These are phyloP conservation scores for Bombycilla garrulus DNA, from an alignment of 2,113 vertebrate genomes.

Conservation along the genomic window DNA sequence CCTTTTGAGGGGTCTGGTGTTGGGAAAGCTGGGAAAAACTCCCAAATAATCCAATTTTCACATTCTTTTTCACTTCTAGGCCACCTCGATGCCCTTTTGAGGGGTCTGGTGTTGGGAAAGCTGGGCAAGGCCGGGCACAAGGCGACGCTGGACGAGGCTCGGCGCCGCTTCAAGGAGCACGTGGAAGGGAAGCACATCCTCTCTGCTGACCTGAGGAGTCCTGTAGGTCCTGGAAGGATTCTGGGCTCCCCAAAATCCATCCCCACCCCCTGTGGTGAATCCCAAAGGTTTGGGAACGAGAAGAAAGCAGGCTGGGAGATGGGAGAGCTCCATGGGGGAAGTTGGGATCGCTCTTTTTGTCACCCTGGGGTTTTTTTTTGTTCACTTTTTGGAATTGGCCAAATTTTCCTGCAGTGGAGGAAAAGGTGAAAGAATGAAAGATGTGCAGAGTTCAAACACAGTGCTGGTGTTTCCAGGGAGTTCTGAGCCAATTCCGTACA, in stretches of 20 bases:
- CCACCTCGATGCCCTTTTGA: conserved; percentile 90
- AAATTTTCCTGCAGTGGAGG: not conserved
- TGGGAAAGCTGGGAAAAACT: conserved; percentile 92
- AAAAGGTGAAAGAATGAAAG: not conserved
- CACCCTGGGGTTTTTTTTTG: not conserved
- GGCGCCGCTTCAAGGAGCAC: conserved; percentile 93
- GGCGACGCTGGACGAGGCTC: conserved; percentile 92
- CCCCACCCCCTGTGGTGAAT: no score
- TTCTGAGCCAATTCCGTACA: fast-evolving
- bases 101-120: conserved; percentile 92
- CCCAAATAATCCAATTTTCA: not conserved
- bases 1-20: conserved; percentile 88
- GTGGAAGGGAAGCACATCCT: conserved; percentile 89
- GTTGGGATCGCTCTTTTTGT: no score
- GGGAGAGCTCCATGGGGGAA: no score
- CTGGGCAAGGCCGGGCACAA: conserved; percentile 96
- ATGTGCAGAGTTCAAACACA: not conserved
- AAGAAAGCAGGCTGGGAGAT: no score
- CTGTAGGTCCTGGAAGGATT: conserved; percentile 71
- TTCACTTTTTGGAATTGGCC: not conserved
- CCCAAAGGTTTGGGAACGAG: no score
- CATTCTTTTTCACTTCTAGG: conserved; percentile 57
- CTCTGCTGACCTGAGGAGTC: conserved; percentile 93
- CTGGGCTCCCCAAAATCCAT: not conserved
- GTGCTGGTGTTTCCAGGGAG: not conserved